These are phyloP conservation scores for Lytechinus pictus DNA, from an alignment of 35 echinoderm and acorn worm genomes.

Conservation along the genomic window DNA sequence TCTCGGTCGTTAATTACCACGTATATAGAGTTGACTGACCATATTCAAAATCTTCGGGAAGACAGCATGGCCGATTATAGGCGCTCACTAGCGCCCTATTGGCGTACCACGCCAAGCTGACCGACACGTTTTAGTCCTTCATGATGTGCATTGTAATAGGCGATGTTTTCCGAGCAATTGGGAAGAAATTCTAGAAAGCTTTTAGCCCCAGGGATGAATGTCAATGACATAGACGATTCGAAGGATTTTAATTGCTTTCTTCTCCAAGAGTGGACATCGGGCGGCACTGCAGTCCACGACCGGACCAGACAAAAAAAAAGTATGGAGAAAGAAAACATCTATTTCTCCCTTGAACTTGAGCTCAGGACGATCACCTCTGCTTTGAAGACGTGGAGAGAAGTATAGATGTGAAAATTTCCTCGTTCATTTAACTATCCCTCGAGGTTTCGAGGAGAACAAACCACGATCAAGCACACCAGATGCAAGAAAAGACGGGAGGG, in stretches of 20 bases:
- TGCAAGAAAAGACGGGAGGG: neutral
- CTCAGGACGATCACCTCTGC: neutral
- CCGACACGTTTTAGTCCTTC: constrained; percentile 16
- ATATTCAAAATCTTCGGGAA: neutral
- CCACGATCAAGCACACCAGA: neutral
- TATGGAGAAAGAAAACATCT: too few relatives aligned
- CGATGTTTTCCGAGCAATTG: neutral
- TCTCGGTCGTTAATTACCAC: neutral
- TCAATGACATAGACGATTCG: constrained; percentile 18
- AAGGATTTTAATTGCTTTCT: neutral
- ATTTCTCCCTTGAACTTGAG: neutral
- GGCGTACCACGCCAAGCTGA: neutral
- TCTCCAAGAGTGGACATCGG: neutral
- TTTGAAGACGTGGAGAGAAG: neutral
- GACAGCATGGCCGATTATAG: neutral
- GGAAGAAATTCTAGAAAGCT: constrained; percentile 11
- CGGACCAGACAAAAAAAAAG: neutral
- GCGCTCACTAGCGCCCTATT: neutral
- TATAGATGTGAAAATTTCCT: neutral
- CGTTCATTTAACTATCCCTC: constrained; percentile 3
- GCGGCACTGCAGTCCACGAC: neutral
- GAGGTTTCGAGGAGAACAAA: neutral
- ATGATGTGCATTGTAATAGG: constrained; percentile 11
- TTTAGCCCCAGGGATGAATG: constrained; percentile 1
- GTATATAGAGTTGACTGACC: neutral